phyloP scores from a whole-genome alignment of 2,113 vertebrate genomes.

The Urocitellus parryii region DNA sequence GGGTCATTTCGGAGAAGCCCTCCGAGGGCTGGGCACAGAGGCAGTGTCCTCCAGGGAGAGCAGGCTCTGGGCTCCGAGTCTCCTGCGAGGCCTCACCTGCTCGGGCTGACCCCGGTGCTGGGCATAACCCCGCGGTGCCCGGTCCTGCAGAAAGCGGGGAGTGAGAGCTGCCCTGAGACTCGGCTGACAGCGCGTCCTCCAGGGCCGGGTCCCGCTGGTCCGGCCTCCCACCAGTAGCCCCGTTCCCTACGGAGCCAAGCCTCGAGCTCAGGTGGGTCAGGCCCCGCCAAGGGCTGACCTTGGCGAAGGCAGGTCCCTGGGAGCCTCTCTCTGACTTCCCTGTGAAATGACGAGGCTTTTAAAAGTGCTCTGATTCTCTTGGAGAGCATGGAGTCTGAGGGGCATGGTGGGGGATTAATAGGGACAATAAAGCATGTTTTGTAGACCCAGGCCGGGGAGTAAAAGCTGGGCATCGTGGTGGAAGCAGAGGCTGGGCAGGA shows the following conservation, averaged over 20 bases:
- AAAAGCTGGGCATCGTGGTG: accelerated
- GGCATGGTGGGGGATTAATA: conserved; percentile 37
- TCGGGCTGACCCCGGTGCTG: accelerated
- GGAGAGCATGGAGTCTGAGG: conserved; percentile 42
- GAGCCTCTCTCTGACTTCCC: conserved; percentile 12
- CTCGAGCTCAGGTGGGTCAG: background rate
- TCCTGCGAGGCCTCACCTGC: too few relatives aligned
- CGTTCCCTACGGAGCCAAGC: background rate
- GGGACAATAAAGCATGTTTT: conserved; percentile 60
- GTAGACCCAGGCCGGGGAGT: conserved; percentile 22
- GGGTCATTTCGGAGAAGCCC: background rate
- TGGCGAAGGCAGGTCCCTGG: background rate
- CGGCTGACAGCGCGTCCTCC: too few relatives aligned
- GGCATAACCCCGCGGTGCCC: accelerated
- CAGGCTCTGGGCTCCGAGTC: too few relatives aligned
- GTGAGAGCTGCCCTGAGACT: background rate
- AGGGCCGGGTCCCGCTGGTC: too few relatives aligned
- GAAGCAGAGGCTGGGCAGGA: background rate
- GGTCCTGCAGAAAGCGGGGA: accelerated
- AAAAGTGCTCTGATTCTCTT: conserved; percentile 55
- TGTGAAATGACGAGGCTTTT: background rate
- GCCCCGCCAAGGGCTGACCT: background rate
- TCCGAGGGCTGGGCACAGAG: background rate
- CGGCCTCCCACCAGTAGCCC: background rate
- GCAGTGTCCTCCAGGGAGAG: accelerated